phyloP scores from a whole-genome alignment of 2,113 vertebrate genomes.

The Gallinago undulata region DNA sequence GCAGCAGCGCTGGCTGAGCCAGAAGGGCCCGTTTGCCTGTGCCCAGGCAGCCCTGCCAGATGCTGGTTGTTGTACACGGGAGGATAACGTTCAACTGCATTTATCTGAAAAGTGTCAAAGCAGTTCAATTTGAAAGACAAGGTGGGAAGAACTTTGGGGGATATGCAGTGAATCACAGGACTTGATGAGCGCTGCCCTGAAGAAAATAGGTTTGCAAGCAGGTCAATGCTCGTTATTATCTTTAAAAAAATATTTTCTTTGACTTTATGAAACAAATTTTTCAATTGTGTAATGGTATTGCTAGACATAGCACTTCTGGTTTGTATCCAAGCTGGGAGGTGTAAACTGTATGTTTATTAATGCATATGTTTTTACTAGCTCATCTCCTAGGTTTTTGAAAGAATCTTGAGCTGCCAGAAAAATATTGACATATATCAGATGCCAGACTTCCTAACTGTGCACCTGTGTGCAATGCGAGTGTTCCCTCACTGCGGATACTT shows the following conservation, averaged over 20 bases:
- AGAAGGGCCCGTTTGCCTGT: not conserved
- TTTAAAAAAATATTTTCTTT: not conserved
- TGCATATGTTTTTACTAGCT: not conserved
- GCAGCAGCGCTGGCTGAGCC: not conserved
- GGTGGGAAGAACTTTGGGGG: not conserved
- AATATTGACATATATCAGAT: not conserved
- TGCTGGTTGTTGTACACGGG: not conserved
- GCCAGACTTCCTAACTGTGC: not conserved
- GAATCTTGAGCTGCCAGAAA: not conserved
- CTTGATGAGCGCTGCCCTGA: not conserved
- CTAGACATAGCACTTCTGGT: not conserved
- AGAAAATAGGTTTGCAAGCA: slow-evolving; percentile 17
- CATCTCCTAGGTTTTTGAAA: not conserved
- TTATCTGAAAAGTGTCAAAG: slow-evolving; percentile 4
- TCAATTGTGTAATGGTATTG: not conserved
- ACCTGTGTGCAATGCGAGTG: not conserved
- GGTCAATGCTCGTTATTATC: not conserved
- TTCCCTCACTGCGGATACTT: not conserved
- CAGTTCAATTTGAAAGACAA: not conserved
- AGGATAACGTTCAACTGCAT: not conserved
- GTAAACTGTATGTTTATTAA: not conserved
- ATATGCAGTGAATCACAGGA: not conserved
- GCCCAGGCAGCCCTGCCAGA: not conserved
- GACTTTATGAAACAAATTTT: not conserved
- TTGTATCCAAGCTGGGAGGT: not conserved